A percentile compares a stretch with the other conserved stretches of the same genome.
Evolutionary conservation across 1,140 invertebrate species (phyloP).

Genomic region (Daktulosphaira vitifoliae): DNA sequence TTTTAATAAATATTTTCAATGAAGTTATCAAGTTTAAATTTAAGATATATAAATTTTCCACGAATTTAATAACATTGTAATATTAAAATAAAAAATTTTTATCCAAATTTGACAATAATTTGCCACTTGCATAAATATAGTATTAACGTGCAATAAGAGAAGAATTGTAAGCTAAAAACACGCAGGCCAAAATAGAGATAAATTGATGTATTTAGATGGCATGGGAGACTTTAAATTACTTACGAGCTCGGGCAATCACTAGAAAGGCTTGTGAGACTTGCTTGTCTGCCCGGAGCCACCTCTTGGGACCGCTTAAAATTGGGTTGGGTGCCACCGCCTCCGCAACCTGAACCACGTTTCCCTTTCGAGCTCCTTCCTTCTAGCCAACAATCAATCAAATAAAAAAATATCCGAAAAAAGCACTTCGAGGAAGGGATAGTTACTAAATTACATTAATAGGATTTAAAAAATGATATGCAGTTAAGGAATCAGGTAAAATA

Average conservation of each 20-base stretch:
- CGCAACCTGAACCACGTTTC: slow-evolving; percentile 31
- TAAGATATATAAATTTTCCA: no score
- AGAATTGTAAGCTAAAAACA: slow-evolving; percentile 32
- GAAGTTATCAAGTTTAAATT: no score
- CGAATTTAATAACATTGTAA: no score
- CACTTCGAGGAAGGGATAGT: not conserved
- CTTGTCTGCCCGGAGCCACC: slow-evolving; percentile 32
- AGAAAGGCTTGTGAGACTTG: slow-evolving; percentile 31
- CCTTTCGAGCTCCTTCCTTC: slow-evolving; percentile 33
- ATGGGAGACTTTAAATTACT: slow-evolving; percentile 23
- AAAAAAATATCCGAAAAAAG: slow-evolving; percentile 32
- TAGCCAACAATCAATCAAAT: slow-evolving; percentile 32
- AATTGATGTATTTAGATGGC: slow-evolving; percentile 32
- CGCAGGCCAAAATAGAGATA: slow-evolving; percentile 33
- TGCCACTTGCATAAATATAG: slow-evolving; percentile 25
- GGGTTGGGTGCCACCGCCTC: slow-evolving; percentile 32
- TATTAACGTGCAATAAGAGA: slow-evolving; percentile 30
- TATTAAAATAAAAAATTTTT: no score
- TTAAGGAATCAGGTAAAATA: slow-evolving; percentile 6
- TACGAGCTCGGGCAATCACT: slow-evolving; percentile 31
- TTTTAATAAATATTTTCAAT: no score
- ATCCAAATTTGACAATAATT: not conserved
- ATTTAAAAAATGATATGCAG: slow-evolving; percentile 7
- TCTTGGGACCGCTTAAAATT: slow-evolving; percentile 34
- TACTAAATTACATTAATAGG: not conserved